Conservation (phyloP, 2,888 invertebrate genomes). For the Ametastegia equiseti region DNA sequence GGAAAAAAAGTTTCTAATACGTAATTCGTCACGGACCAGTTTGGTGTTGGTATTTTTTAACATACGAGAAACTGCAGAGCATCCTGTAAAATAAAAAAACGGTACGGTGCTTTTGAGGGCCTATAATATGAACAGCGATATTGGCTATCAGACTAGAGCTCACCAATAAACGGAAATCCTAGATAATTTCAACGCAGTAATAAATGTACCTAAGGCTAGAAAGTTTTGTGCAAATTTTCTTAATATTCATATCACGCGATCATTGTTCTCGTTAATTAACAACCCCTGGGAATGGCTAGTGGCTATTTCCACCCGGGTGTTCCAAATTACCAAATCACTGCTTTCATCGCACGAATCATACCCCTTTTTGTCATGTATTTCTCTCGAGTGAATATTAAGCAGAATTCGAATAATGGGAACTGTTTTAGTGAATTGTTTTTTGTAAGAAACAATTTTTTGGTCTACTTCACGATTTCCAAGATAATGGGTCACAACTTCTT, state of each 20-base stretch:
- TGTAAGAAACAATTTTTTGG: too few relatives aligned
- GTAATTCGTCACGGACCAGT: neutral
- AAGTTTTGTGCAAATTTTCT: neutral
- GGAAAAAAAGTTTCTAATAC: neutral
- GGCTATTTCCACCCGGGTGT: neutral
- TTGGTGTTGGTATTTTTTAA: slow-evolving; percentile 31
- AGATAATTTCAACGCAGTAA: neutral
- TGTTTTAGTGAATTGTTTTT: too few relatives aligned
- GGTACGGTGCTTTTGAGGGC: neutral
- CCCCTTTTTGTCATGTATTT: neutral
- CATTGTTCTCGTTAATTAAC: neutral
- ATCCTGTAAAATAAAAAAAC: neutral
- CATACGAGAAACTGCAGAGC: neutral
- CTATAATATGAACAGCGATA: slow-evolving; percentile 3
- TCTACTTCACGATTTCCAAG: too few relatives aligned
- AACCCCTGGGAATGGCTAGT: neutral
- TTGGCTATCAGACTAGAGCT: neutral
- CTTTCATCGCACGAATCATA: neutral
- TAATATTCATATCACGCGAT: slow-evolving; percentile 7
- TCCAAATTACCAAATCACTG: neutral
- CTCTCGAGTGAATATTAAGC: too few relatives aligned
- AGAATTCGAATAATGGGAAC: too few relatives aligned
- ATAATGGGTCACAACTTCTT: too few relatives aligned
- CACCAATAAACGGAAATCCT: neutral
- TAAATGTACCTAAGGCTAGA: neutral